Evolutionary conservation across 2,888 invertebrate species (phyloP).

Genomic region (Trimorus sp.): DNA sequence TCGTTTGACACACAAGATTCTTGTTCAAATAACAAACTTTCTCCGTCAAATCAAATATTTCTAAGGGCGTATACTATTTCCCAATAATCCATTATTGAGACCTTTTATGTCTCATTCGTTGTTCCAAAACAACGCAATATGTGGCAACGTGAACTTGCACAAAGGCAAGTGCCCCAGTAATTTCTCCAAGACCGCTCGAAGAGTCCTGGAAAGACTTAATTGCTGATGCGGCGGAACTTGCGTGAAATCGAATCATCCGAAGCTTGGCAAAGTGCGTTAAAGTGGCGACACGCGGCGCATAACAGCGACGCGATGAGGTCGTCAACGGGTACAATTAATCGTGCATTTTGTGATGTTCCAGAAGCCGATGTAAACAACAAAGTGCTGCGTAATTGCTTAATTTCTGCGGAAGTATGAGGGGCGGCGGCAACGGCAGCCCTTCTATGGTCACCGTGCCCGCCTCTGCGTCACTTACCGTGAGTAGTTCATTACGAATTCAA

Average conservation of each 20-base stretch:
- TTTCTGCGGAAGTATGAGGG: slow-evolving; percentile 71
- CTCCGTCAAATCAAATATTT: too few species aligned
- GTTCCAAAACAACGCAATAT: not conserved
- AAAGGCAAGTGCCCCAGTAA: not conserved
- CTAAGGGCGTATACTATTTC: too few species aligned
- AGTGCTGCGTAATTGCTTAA: slow-evolving; percentile 58
- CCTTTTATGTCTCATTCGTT: too few species aligned
- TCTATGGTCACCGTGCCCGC: slow-evolving; percentile 75
- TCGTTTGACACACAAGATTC: too few species aligned
- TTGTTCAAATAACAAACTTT: too few species aligned
- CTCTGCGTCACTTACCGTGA: slow-evolving; percentile 76
- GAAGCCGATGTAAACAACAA: slow-evolving; percentile 37
- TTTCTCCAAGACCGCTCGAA: not conserved
- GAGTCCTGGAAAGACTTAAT: not conserved
- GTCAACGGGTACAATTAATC: slow-evolving; percentile 28
- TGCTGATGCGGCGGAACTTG: not conserved
- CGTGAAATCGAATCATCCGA: slow-evolving; percentile 1
- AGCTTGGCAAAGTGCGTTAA: not conserved
- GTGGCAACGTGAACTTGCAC: not conserved
- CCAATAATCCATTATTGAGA: too few species aligned
- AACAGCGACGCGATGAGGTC: not conserved
- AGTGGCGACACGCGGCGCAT: not conserved
- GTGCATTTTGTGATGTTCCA: slow-evolving; percentile 48
- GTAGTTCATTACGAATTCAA: slow-evolving; percentile 69
- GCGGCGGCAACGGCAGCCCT: slow-evolving; percentile 72